phyloP scores from a whole-genome alignment of 2,113 vertebrate species.

The Eubucco bourcierii region DNA sequence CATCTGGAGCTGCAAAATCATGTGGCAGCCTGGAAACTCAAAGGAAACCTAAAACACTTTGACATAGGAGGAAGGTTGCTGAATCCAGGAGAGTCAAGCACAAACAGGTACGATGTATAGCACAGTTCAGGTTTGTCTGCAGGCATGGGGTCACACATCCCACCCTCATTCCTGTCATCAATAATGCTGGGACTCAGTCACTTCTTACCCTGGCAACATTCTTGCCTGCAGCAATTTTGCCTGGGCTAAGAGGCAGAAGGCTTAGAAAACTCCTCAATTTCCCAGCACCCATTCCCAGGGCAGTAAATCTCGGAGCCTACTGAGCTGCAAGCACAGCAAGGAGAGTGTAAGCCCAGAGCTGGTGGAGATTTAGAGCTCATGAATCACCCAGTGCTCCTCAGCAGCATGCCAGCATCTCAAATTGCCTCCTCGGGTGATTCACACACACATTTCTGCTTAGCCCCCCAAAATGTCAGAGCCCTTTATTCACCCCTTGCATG shows the following conservation, averaged over 20 bases:
- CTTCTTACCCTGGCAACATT: background rate
- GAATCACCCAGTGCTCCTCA: background rate
- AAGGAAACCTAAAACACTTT: background rate
- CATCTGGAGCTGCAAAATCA: background rate
- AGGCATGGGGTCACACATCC: background rate
- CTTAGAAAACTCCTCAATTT: background rate
- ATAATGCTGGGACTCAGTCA: background rate
- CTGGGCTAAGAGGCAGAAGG: background rate
- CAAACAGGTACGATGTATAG: background rate
- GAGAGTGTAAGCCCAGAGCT: background rate
- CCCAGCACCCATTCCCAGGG: background rate
- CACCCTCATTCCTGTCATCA: background rate
- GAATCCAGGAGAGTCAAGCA: background rate
- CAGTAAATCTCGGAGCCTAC: conserved; percentile 17
- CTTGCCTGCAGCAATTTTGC: background rate
- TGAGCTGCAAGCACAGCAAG: fast-evolving
- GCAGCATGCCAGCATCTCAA: background rate
- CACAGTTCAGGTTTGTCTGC: background rate
- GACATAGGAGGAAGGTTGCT: background rate
- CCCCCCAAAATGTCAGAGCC: background rate
- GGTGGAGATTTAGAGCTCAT: background rate
- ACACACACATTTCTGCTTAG: background rate
- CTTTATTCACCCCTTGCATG: background rate
- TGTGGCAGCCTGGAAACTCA: background rate
- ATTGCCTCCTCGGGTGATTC: background rate